These are phyloP conservation scores for Bombus picipes DNA, from an alignment of 1,140 invertebrate genomes.

Conservation along the genomic window DNA sequence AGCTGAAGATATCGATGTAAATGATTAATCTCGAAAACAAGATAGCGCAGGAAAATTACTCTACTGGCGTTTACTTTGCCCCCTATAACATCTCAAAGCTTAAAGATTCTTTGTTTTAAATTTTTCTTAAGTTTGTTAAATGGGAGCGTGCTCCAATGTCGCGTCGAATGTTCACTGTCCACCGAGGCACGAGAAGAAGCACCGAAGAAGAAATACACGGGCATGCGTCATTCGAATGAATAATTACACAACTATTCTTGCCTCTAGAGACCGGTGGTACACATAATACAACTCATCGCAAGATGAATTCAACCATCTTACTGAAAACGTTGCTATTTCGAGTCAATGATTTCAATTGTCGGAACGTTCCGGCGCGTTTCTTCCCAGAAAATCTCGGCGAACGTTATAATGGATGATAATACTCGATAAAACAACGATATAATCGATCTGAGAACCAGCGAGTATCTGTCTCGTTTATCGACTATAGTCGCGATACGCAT, in stretches of 20 bases:
- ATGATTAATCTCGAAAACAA: not conserved
- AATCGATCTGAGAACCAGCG: not conserved
- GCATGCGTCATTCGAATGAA: slow-evolving; percentile 38
- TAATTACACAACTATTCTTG: slow-evolving; percentile 50
- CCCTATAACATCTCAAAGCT: not conserved
- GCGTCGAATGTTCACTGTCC: not conserved
- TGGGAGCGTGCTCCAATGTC: not conserved
- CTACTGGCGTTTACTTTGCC: not conserved
- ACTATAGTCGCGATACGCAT: slow-evolving; percentile 1
- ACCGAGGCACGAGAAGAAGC: slow-evolving; percentile 1
- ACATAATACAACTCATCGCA: not conserved
- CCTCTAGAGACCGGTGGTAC: not conserved
- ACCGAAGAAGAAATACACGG: slow-evolving; percentile 3
- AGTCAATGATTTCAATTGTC: not conserved
- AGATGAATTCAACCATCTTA: not conserved
- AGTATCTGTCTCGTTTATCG: not conserved
- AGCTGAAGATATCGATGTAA: not conserved
- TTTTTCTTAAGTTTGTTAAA: not conserved
- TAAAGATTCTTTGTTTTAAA: not conserved
- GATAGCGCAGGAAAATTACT: not conserved
- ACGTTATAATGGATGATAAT: not conserved
- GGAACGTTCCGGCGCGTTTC: slow-evolving; percentile 19
- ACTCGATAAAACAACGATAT: not conserved
- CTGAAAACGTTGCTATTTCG: not conserved
- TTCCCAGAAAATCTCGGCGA: not conserved